phyloP scores from a whole-genome alignment of 2,888 invertebrate genomes.

The Cyclophora albipunctata region DNA sequence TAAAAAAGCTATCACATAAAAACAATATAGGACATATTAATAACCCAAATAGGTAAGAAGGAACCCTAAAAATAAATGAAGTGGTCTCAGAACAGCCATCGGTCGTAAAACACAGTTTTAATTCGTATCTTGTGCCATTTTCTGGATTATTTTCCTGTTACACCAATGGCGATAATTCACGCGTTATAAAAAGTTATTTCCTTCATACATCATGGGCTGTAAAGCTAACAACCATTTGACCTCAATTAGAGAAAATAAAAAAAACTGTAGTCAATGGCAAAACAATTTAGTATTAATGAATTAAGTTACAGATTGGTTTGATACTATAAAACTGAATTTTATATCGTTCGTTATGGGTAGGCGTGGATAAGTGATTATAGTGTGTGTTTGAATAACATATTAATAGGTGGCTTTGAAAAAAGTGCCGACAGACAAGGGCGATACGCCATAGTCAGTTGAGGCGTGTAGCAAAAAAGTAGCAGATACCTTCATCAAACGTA shows the following conservation, averaged over 20 bases:
- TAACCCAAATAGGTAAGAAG: slow-evolving; percentile 7
- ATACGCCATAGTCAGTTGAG: too few species aligned
- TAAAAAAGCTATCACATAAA: slow-evolving; percentile 14
- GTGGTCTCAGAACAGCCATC: slow-evolving; percentile 2
- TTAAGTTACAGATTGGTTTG: slow-evolving; percentile 39
- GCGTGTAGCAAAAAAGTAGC: too few species aligned
- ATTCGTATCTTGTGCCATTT: slow-evolving; percentile 19
- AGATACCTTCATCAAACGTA: too few species aligned
- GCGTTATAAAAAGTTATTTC: slow-evolving; percentile 38
- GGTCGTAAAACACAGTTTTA: slow-evolving; percentile 19
- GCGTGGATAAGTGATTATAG: not conserved
- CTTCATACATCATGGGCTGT: slow-evolving; percentile 36
- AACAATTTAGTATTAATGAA: slow-evolving; percentile 56
- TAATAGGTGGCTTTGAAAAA: too few species aligned
- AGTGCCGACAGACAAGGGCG: too few species aligned
- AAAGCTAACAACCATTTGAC: slow-evolving; percentile 55
- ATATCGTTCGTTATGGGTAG: not conserved
- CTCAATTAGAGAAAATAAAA: slow-evolving; percentile 58
- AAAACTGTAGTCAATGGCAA: slow-evolving; percentile 57
- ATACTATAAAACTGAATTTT: slow-evolving; percentile 12
- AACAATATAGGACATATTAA: slow-evolving; percentile 1
- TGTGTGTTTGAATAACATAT: too few species aligned
- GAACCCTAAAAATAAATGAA: slow-evolving; percentile 12
- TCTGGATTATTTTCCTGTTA: slow-evolving; percentile 23
- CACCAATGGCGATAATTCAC: slow-evolving; percentile 25